These are phyloP conservation scores for Drosophila bocki DNA, from an alignment of 1,140 invertebrate genomes.

Conservation along the genomic window DNA sequence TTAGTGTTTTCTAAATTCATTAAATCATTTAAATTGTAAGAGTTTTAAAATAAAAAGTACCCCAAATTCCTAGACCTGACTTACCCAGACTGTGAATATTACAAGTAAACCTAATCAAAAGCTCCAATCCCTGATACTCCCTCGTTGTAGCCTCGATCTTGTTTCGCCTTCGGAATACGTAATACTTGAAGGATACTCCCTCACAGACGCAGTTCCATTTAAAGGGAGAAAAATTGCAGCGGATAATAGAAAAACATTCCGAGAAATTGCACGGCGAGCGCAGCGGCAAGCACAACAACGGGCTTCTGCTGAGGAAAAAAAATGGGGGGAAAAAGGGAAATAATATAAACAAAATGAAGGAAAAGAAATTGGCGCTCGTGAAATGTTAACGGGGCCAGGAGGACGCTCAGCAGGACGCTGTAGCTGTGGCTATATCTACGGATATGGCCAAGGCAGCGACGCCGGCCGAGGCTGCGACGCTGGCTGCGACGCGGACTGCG, in stretches of 20 bases:
- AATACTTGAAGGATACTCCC: slow-evolving; percentile 19
- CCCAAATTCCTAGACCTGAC: background rate
- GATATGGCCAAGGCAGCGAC: slow-evolving; percentile 27
- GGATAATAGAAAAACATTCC: slow-evolving; percentile 50
- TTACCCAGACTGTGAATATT: background rate
- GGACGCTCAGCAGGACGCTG: slow-evolving; percentile 33
- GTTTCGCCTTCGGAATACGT: slow-evolving; percentile 7
- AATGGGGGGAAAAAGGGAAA: slow-evolving; percentile 36
- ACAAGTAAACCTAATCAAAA: background rate
- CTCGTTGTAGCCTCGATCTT: background rate
- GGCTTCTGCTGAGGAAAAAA: slow-evolving; percentile 29
- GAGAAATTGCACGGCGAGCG: slow-evolving; percentile 38
- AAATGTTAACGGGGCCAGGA: slow-evolving; percentile 71
- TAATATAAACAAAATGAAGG: slow-evolving; percentile 81
- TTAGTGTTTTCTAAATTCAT: too few species aligned
- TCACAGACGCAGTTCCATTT: slow-evolving; percentile 13
- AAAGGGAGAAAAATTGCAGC: slow-evolving; percentile 33
- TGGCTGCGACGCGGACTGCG: slow-evolving; percentile 28
- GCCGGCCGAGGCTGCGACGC: slow-evolving; percentile 28
- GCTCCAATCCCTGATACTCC: background rate
- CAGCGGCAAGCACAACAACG: slow-evolving; percentile 34
- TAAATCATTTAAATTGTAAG: background rate
- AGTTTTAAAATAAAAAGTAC: too few species aligned
- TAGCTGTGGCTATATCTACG: slow-evolving; percentile 16
- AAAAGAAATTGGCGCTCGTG: slow-evolving; percentile 80